Evolutionary conservation across 2,888 invertebrate species (phyloP).

Genomic region (Chymomyza amoena): DNA sequence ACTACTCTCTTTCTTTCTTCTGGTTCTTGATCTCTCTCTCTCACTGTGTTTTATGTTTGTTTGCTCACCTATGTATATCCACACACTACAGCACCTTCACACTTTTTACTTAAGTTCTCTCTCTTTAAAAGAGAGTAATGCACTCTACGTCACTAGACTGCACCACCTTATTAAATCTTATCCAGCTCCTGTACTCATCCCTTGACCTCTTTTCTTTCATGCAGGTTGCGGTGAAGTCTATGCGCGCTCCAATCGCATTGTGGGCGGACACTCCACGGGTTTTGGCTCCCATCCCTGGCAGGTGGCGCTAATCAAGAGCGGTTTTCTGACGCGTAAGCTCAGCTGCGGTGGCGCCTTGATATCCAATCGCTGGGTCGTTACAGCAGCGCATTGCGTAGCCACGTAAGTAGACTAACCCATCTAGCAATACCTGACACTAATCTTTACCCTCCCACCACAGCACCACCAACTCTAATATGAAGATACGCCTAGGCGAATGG

Average conservation of each 20-base stretch:
- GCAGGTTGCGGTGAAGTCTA: constrained; percentile 94
- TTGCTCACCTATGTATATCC: background rate
- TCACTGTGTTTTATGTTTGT: background rate
- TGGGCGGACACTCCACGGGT: constrained; percentile 93
- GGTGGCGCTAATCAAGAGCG: constrained; percentile 94
- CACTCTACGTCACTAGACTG: background rate
- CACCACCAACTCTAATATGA: constrained; percentile 91
- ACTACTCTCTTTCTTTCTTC: constrained; percentile 11
- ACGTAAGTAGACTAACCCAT: constrained; percentile 80
- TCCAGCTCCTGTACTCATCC: background rate
- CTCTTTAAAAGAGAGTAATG: too few species aligned
- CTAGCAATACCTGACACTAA: background rate
- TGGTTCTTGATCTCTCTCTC: background rate
- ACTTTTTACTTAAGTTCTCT: background rate
- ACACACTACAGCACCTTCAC: background rate
- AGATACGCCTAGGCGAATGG: constrained; percentile 95
- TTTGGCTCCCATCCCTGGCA: constrained; percentile 97
- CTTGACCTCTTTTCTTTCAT: background rate
- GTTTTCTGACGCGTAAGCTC: constrained; percentile 92
- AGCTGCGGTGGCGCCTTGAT: constrained; percentile 95
- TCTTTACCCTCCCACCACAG: constrained; percentile 78
- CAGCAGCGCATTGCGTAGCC: constrained; percentile 94
- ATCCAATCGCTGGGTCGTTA: constrained; percentile 94
- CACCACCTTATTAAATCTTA: background rate
- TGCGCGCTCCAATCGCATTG: constrained; percentile 92